Percentiles rank a stretch among this genome's conserved stretches.
Evolutionary conservation across 92 coral and sea anemone species (phyloP).

Genomic region (Zoanthus sansibaricus): DNA sequence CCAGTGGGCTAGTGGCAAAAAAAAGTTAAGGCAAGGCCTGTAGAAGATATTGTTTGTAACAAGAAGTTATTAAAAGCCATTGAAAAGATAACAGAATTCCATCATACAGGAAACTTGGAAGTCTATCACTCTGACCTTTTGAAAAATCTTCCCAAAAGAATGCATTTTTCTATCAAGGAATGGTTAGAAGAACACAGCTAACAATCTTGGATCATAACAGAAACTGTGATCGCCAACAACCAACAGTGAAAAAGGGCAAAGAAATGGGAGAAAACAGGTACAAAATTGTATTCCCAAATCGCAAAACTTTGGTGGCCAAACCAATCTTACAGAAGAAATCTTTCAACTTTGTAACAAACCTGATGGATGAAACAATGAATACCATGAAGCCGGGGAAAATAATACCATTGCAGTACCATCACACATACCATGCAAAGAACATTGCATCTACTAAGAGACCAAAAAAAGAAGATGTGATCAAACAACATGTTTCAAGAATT

Average conservation of each 20-base stretch:
- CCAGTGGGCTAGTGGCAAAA: too few relatives aligned
- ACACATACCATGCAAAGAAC: slow-evolving; percentile 38
- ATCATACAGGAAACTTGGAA: slow-evolving; percentile 35
- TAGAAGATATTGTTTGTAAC: slow-evolving; percentile 31
- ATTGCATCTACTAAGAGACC: slow-evolving; percentile 32
- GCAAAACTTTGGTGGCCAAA: slow-evolving; percentile 60
- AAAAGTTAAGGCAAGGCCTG: too few relatives aligned
- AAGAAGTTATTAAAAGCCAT: slow-evolving; percentile 12
- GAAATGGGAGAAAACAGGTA: slow-evolving; percentile 35
- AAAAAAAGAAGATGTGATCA: slow-evolving; percentile 27
- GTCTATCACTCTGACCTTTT: slow-evolving; percentile 2
- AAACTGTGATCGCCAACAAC: slow-evolving; percentile 34
- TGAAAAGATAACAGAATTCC: slow-evolving; percentile 15
- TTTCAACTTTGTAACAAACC: slow-evolving; percentile 19
- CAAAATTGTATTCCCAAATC: slow-evolving; percentile 49
- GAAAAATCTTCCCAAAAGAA: slow-evolving; percentile 32
- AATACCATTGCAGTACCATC: slow-evolving; percentile 13
- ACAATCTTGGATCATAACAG: slow-evolving; percentile 45
- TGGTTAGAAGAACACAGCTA: slow-evolving; percentile 48
- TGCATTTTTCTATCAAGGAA: slow-evolving; percentile 47
- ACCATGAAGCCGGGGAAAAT: slow-evolving; percentile 1
- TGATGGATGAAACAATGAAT: slow-evolving; percentile 42
- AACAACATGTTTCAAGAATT: slow-evolving; percentile 16
- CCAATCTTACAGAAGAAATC: slow-evolving; percentile 44
- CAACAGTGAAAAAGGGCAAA: slow-evolving; percentile 44